These are phyloP conservation scores for Emberiza fucata DNA, from an alignment of 2,113 vertebrate genomes.

Conservation along the genomic window DNA sequence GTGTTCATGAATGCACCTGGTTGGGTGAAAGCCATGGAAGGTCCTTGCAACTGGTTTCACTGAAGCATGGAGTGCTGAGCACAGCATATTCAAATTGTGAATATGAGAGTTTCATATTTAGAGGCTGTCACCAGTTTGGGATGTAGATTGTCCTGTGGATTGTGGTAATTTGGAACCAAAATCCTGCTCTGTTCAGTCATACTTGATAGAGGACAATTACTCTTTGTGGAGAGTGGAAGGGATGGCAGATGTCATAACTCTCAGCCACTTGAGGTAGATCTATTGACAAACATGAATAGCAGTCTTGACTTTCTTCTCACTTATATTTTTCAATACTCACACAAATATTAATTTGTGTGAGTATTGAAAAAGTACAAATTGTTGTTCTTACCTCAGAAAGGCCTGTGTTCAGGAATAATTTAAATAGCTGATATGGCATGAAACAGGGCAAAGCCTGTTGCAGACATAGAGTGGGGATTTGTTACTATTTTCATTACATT, in stretches of 20 bases:
- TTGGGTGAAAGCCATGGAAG: background rate
- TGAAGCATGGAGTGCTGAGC: background rate
- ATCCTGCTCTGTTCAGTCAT: background rate
- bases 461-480: background rate
- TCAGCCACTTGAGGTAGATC: background rate
- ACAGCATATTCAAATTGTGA: background rate
- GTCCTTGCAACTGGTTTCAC: background rate
- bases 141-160: background rate
- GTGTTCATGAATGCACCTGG: accelerated
- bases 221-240: background rate
- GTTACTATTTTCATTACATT: slow-evolving; percentile 5
- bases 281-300: background rate
- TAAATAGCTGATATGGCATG: background rate
- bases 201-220: background rate
- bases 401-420: background rate
- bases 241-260: background rate
- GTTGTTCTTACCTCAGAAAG: background rate
- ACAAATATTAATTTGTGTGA: background rate
- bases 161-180: background rate
- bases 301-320: background rate
- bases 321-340: background rate
- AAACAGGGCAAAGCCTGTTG: background rate
- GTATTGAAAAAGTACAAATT: background rate
- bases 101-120: background rate
- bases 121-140: background rate